Conservation (phyloP, 2,113 vertebrate species). For the Sardina pilchardus region DNA sequence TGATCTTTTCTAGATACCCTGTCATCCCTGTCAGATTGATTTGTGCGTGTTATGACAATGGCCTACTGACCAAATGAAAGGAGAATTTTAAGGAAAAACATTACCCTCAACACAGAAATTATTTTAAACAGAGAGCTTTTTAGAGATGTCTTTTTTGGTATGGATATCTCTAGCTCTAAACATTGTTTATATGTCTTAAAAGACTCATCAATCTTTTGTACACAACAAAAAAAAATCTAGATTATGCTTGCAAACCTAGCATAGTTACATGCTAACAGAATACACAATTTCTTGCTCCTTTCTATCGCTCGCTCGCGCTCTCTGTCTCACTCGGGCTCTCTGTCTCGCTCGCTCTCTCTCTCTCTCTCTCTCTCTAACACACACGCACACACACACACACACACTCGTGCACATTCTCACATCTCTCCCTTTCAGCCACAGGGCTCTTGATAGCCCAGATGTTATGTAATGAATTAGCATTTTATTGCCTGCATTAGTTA, state of each 20-base stretch:
- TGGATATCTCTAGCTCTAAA: background rate
- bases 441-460: slow-evolving; percentile 36
- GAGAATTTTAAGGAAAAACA: background rate
- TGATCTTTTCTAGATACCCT: background rate
- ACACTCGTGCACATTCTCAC: background rate
- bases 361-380: background rate
- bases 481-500: slow-evolving; percentile 36
- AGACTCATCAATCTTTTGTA: background rate
- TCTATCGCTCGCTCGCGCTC: too few relatives aligned
- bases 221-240: background rate
- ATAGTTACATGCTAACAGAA: background rate
- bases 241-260: background rate
- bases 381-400: background rate
- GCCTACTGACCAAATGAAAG: background rate
- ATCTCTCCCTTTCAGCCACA: background rate
- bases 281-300: slow-evolving; percentile 31
- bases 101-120: background rate
- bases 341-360: background rate
- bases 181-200: background rate
- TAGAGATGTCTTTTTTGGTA: background rate
- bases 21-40: background rate
- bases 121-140: background rate
- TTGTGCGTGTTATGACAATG: background rate
- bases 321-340: too few relatives aligned
- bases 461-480: slow-evolving; percentile 66